Evolutionary conservation across 2,888 invertebrate genomes (phyloP).

Genomic region (Acanthosepion pharaonis): DNA sequence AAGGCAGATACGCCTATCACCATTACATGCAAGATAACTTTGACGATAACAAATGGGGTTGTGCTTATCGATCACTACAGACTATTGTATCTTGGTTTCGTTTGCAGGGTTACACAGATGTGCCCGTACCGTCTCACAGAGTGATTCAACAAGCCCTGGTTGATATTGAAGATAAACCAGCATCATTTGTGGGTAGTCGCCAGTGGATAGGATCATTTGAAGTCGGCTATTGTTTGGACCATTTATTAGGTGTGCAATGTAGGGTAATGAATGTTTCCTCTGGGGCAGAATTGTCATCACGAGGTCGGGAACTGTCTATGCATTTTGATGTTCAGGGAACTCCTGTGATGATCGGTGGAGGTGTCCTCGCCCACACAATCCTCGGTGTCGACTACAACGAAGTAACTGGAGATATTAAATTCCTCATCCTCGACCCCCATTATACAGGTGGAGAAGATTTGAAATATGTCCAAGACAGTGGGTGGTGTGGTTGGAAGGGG

Average conservation of each 20-base stretch:
- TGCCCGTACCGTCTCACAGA: constrained; percentile 81
- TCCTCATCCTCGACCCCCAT: constrained; percentile 98
- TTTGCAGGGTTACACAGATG: constrained; percentile 76
- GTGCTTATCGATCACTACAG: constrained; percentile 97
- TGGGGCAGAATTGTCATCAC: constrained; percentile 86
- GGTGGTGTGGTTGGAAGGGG: constrained; percentile 98
- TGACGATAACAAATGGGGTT: constrained; percentile 99
- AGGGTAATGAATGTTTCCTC: constrained; percentile 83
- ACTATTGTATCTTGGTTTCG: constrained; percentile 96
- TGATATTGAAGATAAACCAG: constrained; percentile 92
- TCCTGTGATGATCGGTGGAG: constrained; percentile 99
- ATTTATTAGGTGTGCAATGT: constrained; percentile 78
- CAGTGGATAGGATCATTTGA: constrained; percentile 99
- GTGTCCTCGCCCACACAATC: constrained; percentile 97
- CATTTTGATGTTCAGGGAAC: constrained; percentile 95
- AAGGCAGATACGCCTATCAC: constrained; percentile 92
- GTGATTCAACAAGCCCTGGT: constrained; percentile 92
- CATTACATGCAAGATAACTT: constrained; percentile 93
- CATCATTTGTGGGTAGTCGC: constrained; percentile 88
- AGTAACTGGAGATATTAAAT: constrained; percentile 85
- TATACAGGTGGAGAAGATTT: constrained; percentile 93
- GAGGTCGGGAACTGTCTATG: constrained; percentile 86
- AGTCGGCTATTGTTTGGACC: constrained; percentile 92
- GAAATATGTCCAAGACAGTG: constrained; percentile 78
- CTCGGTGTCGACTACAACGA: constrained; percentile 92